A percentile compares a stretch with the other conserved stretches of the same genome.
Evolutionary conservation across 2,113 vertebrate genomes (phyloP).

Genomic region (Silurus asotus): DNA sequence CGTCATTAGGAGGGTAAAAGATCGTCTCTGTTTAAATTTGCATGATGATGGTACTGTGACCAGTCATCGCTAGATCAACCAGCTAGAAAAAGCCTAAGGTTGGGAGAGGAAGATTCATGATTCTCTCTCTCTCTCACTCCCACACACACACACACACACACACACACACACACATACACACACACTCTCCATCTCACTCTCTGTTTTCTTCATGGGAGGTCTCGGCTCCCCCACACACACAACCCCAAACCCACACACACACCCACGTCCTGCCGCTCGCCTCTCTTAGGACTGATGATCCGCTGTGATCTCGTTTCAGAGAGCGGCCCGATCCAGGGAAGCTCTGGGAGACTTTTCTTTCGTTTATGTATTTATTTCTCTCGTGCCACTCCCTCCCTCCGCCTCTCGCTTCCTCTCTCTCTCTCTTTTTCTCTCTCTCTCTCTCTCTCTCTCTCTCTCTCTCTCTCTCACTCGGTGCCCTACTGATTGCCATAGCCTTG

Average conservation of each 20-base stretch:
- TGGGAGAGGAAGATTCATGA: conserved; percentile 57
- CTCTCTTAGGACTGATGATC: conserved; percentile 45
- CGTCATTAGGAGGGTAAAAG: conserved; percentile 56
- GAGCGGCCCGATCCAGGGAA: conserved; percentile 40
- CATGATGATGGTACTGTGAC: conserved; percentile 62
- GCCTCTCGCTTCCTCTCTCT: conserved; percentile 61
- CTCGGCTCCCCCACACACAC: conserved; percentile 19
- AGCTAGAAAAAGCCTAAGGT: conserved; percentile 49
- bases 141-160: neutral
- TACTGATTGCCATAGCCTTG: conserved; percentile 69
- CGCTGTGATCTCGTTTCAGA: conserved; percentile 54
- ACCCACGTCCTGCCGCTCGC: conserved; percentile 45
- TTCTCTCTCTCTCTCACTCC: conserved; percentile 16
- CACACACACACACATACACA: no score
- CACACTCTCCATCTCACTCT: neutral
- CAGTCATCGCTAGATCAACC: conserved; percentile 58
- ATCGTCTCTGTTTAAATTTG: conserved; percentile 63
- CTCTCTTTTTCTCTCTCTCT: conserved; percentile 44
- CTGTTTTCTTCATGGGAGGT: conserved; percentile 54
- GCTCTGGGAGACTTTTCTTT: conserved; percentile 57
- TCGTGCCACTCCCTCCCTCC: conserved; percentile 55
- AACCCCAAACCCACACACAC: conserved; percentile 17
- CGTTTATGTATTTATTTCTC: conserved; percentile 63
- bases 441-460: conserved; percentile 57
- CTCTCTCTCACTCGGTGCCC: conserved; percentile 47